Percentiles rank a stretch among this genome's conserved stretches.
Conservation (phyloP, 35 echinoderm and acorn worm genomes). For the Hemicentrotus pulcherrimus region DNA sequence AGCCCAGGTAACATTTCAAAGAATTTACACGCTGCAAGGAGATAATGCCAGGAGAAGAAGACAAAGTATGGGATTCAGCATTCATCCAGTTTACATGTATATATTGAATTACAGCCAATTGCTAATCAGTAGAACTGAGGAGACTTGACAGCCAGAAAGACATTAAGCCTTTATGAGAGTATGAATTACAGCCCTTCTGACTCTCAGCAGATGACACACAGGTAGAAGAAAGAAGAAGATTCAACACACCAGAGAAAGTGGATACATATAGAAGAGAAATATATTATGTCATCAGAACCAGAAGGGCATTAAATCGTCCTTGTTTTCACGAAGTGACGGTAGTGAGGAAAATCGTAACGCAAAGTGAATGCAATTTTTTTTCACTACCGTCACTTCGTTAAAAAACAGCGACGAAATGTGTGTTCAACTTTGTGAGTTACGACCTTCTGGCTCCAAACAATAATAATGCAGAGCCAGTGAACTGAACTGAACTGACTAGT, state of each 20-base stretch:
- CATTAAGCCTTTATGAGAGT: neutral
- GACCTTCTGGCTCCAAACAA: too few relatives aligned
- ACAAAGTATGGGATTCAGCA: neutral
- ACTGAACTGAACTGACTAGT: too few relatives aligned
- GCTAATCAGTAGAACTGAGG: neutral
- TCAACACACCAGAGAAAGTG: neutral
- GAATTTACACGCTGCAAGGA: conserved; percentile 2
- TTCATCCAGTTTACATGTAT: neutral
- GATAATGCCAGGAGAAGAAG: neutral
- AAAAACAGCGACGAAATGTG: too few relatives aligned
- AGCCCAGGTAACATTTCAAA: conserved; percentile 24
- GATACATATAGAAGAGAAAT: neutral
- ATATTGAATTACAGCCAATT: conserved; percentile 5
- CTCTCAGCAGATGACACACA: neutral
- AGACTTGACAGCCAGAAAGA: neutral
- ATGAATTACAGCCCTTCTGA: neutral
- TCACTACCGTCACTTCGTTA: too few relatives aligned
- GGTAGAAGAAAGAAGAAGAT: neutral
- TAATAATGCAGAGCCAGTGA: too few relatives aligned
- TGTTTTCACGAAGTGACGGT: too few relatives aligned
- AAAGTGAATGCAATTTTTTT: too few relatives aligned
- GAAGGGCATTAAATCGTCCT: neutral
- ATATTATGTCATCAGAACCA: neutral
- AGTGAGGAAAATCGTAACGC: too few relatives aligned
- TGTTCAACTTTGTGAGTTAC: too few relatives aligned